phyloP scores from a whole-genome alignment of 1,140 invertebrate species.

The Drosophila parabipectinata region DNA sequence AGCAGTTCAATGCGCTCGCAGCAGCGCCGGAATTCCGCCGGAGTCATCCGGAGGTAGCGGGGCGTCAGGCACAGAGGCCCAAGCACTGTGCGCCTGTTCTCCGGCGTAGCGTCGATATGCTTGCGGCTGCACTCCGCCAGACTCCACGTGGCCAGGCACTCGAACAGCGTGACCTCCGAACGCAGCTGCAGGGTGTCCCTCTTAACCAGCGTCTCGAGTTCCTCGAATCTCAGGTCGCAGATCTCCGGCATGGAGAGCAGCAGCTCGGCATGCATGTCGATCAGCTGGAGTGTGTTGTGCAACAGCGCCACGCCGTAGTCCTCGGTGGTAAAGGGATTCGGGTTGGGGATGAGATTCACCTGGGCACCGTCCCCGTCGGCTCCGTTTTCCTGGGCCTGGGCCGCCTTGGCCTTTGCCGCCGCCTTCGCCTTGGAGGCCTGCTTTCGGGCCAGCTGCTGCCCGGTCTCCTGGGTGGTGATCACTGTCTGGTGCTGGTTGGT shows the following conservation, averaged over 20 bases:
- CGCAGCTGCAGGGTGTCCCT: conserved; percentile 73
- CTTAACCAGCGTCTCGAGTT: conserved; percentile 79
- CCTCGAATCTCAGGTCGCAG: conserved; percentile 74
- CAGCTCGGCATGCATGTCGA: conserved; percentile 80
- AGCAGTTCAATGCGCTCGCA: conserved; percentile 77
- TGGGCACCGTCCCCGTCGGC: conserved; percentile 49
- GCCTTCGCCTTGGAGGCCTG: conserved; percentile 66
- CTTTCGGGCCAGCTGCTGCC: conserved; percentile 55
- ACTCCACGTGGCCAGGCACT: conserved; percentile 80
- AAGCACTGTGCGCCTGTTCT: conserved; percentile 78
- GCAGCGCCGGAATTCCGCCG: conserved; percentile 70
- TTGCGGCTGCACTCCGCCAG: conserved; percentile 74
- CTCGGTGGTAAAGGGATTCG: conserved; percentile 82
- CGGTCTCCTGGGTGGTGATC: conserved; percentile 73
- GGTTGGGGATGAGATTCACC: conserved; percentile 68
- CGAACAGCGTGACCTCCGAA: conserved; percentile 75
- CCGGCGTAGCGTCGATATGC: conserved; percentile 68
- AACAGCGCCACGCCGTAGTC: conserved; percentile 78
- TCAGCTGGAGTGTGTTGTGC: conserved; percentile 79
- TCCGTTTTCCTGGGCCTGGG: conserved; percentile 35
- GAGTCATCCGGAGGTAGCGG: conserved; percentile 75
- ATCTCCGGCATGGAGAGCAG: conserved; percentile 69
- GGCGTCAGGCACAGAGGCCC: conserved; percentile 79
- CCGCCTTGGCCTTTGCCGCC: conserved; percentile 29
- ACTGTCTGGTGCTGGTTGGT: conserved; percentile 77